Percentiles rank a stretch among this genome's conserved stretches.
These are phyloP conservation scores for Cinclus mexicanus DNA, from an alignment of 2,113 vertebrate genomes.

Conservation along the genomic window DNA sequence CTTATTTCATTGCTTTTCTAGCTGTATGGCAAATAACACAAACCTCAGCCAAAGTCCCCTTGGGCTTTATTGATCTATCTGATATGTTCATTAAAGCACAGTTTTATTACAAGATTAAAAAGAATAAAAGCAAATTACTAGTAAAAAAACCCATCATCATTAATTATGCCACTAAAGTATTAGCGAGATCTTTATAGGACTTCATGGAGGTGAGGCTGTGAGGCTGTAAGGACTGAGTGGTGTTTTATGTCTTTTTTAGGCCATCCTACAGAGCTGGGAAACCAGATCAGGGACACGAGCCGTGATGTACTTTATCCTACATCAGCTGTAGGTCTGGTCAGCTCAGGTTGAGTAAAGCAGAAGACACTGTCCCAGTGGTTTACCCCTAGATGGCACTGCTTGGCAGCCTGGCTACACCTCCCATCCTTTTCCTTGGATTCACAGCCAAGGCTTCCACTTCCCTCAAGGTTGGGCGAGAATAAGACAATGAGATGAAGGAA, in stretches of 20 bases:
- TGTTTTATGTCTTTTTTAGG: neutral
- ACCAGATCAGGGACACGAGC: fast-evolving
- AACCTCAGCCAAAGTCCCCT: neutral
- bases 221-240: neutral
- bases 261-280: neutral
- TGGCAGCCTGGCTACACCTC: neutral
- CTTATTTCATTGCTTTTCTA: neutral
- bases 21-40: neutral
- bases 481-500: neutral
- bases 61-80: neutral
- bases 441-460: neutral
- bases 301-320: neutral
- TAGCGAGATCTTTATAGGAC: neutral
- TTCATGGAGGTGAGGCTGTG: neutral
- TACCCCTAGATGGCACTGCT: constrained; percentile 65
- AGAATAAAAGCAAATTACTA: neutral
- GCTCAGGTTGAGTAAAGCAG: fast-evolving
- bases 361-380: neutral
- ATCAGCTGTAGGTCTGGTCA: neutral
- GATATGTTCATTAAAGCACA: neutral
- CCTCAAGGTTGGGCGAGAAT: neutral
- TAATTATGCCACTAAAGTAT: neutral
- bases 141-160: fast-evolving
- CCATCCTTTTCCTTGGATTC: neutral
- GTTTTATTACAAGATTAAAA: neutral